Conservation (phyloP, 2,888 invertebrate genomes). For the Apamea anceps region DNA sequence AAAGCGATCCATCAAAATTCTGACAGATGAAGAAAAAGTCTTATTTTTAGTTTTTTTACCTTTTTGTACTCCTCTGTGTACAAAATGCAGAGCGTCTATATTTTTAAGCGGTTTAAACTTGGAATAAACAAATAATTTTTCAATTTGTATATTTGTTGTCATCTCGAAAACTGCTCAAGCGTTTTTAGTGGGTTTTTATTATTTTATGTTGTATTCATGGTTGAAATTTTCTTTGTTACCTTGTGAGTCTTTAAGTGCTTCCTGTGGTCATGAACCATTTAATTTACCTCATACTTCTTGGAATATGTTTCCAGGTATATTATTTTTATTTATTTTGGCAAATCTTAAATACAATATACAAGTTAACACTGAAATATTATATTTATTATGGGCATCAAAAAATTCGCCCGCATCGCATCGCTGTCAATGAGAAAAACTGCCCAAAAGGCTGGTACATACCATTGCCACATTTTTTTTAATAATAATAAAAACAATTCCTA, state of each 20-base stretch:
- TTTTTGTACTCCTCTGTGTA: conserved; percentile 71
- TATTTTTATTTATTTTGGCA: background rate
- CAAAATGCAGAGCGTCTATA: conserved; percentile 59
- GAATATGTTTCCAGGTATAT: background rate
- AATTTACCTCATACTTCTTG: conserved; percentile 11
- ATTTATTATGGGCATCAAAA: background rate
- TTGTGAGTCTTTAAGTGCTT: conserved; percentile 26
- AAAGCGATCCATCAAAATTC: conserved; percentile 85
- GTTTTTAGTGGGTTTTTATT: conserved; percentile 38
- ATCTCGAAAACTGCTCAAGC: conserved; percentile 66
- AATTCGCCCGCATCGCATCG: background rate
- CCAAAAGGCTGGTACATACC: background rate
- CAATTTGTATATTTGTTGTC: conserved; percentile 61
- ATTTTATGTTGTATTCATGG: conserved; percentile 36
- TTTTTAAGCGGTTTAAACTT: conserved; percentile 61
- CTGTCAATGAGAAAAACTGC: background rate
- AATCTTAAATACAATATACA: background rate
- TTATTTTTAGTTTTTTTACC: conserved; percentile 60
- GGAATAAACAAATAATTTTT: conserved; percentile 57
- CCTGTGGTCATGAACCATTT: conserved; percentile 28
- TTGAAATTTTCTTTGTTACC: conserved; percentile 53
- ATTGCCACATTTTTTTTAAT: background rate
- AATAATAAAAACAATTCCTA: background rate
- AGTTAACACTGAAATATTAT: background rate
- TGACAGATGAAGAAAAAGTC: conserved; percentile 83